Base-by-base conservation (phyloP, 2,797 vertebrate species). In the Lepus oiostolus region DNA sequence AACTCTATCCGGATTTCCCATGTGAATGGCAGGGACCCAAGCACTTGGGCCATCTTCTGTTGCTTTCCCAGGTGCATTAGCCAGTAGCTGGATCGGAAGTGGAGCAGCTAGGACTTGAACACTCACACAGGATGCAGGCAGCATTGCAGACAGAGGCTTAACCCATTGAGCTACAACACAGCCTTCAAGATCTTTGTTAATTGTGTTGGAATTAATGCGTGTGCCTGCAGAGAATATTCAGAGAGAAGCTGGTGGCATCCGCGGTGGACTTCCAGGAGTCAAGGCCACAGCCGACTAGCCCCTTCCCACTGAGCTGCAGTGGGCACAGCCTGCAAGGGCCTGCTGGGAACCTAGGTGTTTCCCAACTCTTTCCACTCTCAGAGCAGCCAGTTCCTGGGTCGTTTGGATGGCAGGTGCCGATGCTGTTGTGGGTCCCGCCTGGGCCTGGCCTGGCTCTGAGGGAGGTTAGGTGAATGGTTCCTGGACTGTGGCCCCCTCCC, bases 211-310 rank as follows among this genome's bases (percentile, higher is more conserved):
- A 38, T 1, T 2, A 47, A 9, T 28, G 17, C 16, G 42, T 4
- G 4, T 38, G 19, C 16, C 2, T 26, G 35, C 11, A n/a, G 2
- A 2, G 74, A 77, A 30, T 35, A 12, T n/a, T 63, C 2, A 13
- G 80, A 26, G 42, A 52, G n/a, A 52, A 26, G 1, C 60, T 30
- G 6, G 35, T 2, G 0, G 19, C 26, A 65, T 26, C 76, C 75
- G 17, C 30, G 17, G 1, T 7, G n/a, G 30, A 13, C 35, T 58
- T 5, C 13, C 13, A 0, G 0, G 26, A 42, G 26, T 22, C 22
- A 1, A 7, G 28, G 8, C 58, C 28, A 67, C 6, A 8, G 38
- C 28, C 0, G 0, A 35, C 38, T 7, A 7, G 54, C 13, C 50
- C 68, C 63, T 75, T 35, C 83, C 79, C 7, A 65, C 76, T 12